Conservation (phyloP, 2,797 vertebrate genomes). For the Perodicticus potto region DNA sequence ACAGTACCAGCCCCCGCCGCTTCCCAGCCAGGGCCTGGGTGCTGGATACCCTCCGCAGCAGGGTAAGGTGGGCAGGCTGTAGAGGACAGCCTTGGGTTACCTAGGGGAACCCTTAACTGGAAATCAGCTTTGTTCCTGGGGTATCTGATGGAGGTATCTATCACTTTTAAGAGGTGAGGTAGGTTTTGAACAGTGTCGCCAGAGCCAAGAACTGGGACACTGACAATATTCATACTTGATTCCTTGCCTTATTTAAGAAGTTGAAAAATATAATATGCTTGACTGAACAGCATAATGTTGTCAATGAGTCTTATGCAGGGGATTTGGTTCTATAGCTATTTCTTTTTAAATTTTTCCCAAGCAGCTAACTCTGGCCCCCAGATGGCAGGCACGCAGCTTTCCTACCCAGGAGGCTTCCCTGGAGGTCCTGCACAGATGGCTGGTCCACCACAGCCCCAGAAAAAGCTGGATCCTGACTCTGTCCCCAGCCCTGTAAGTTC, state of each 20-base stretch:
- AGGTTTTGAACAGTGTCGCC: not conserved
- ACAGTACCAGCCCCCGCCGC: slow-evolving; percentile 91
- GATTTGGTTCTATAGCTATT: not conserved
- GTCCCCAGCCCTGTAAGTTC: slow-evolving; percentile 96
- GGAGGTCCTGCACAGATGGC: slow-evolving; percentile 89
- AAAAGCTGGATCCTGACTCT: slow-evolving; percentile 95
- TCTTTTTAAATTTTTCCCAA: not conserved
- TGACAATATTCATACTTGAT: not conserved
- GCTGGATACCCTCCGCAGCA: slow-evolving; percentile 86
- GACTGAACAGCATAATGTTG: no score
- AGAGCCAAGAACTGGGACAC: not conserved
- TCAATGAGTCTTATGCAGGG: not conserved
- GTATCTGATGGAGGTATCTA: not conserved
- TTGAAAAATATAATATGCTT: not conserved
- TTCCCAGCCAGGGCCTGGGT: slow-evolving; percentile 86
- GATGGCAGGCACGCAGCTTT: slow-evolving; percentile 90
- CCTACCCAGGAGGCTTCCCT: slow-evolving; percentile 91
- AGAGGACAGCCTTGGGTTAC: not conserved
- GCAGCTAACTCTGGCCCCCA: slow-evolving; percentile 91
- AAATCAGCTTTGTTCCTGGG: not conserved
- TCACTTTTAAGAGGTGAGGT: not conserved
- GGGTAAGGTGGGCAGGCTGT: slow-evolving; percentile 77
- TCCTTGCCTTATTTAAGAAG: not conserved
- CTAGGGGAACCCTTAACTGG: not conserved
- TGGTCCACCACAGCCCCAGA: slow-evolving; percentile 93